Base-by-base conservation (phyloP, 2,888 invertebrate genomes). In the Spialia ferax region DNA sequence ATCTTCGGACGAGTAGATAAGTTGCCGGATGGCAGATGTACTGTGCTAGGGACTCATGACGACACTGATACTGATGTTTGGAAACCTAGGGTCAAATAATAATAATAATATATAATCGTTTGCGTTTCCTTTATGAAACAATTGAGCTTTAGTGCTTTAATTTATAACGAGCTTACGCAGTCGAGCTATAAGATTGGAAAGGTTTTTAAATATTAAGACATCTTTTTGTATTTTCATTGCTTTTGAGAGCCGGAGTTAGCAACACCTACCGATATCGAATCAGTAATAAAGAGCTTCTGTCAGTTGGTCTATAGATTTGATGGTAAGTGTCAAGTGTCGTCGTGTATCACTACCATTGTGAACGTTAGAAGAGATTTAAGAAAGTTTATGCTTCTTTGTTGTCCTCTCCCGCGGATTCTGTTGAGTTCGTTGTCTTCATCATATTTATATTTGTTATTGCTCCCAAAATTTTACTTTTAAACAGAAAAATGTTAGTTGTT, bases 1-100 rank as follows among this genome's bases (percentile, higher is more conserved):
- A 55, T 70, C 70, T 70, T 73, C 73, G 42, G 68, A 71, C 68
- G 69, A 60, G 69, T 71, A 71, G 73, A 56, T 69, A 64, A 56
- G 60, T 15, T 57, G 64, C 60, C 60, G 15, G 38, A 67, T 32
- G 69, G 69, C 63, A 71, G 59, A 32, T 48, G 48, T 55, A 50
- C 23, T 23, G 5, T 11, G 11, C 2, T 52, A 52, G 23, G 13
- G n/a, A 23, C n/a, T 18, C 48, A 52, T n/a, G 23, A 52, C n/a
- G 52, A 52, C 23, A 52, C 23, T 52, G 22, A n/a, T 10, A 23
- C n/a, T 52, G 5, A 6, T 42, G n/a, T n/a, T n/a, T 42, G 2
- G 15, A 15, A 15, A 38, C n/a, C 38, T n/a, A 42, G 15, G n/a
- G 10, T 50, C 11, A 50, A 20, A 11, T 11, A 35, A 1, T 35